These are phyloP conservation scores for Ophioninae sp. DNA, from an alignment of 2,888 invertebrate species.

Conservation along the genomic window DNA sequence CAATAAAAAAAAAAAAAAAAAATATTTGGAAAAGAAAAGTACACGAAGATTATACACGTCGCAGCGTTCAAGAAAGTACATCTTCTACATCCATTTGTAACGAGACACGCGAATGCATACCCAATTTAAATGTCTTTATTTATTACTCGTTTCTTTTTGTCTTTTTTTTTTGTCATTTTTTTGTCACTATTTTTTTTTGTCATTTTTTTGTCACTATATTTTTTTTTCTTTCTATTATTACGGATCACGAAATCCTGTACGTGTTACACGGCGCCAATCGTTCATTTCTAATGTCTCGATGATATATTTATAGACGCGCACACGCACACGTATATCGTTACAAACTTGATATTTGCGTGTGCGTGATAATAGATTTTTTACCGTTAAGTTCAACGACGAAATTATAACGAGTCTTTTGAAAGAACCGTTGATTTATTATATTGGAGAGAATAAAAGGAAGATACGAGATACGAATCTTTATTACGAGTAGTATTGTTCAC, in stretches of 20 bases:
- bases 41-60: neutral
- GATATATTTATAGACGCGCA: conserved; percentile 15
- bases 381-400: conserved; percentile 43
- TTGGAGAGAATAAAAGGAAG: conserved; percentile 37
- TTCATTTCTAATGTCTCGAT: conserved; percentile 48
- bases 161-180: neutral
- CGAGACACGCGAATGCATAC: neutral
- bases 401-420: conserved; percentile 36
- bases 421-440: conserved; percentile 58
- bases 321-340: conserved; percentile 24
- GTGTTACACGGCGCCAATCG: conserved; percentile 43
- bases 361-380: conserved; percentile 49
- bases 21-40: too few species aligned
- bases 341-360: conserved; percentile 16
- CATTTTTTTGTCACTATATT: conserved; percentile 21
- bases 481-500: conserved; percentile 51
- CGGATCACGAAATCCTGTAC: conserved; percentile 46
- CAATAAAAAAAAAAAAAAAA: too few species aligned
- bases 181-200: neutral
- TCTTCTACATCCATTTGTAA: neutral
- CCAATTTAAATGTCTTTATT: neutral
- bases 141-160: conserved; percentile 19
- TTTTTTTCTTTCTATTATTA: conserved; percentile 20
- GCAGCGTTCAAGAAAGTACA: conserved; percentile 3
- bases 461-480: conserved; percentile 37